Percentiles rank a stretch among this genome's conserved stretches.
phyloP scores from a whole-genome alignment of 1,140 invertebrate species.

The Caenorhabditis inopinata region DNA sequence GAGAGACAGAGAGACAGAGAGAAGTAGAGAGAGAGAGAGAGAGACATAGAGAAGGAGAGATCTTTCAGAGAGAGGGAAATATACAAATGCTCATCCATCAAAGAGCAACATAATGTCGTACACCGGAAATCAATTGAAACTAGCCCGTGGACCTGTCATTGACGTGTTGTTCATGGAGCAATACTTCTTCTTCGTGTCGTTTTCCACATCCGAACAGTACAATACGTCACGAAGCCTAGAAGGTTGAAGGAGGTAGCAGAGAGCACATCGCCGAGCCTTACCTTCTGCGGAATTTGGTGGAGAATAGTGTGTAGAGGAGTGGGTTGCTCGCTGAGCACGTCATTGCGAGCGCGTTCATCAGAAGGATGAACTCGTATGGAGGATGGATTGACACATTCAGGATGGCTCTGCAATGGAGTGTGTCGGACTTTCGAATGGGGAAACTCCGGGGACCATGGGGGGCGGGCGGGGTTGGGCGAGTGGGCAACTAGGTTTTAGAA shows the following conservation, averaged over 20 bases:
- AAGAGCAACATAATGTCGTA: not conserved
- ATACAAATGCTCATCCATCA: not conserved
- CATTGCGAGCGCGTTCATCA: conserved; percentile 63
- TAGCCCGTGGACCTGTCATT: conserved; percentile 25
- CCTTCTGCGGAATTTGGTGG: conserved; percentile 54
- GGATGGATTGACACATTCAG: conserved; percentile 50
- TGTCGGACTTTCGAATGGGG: too few relatives aligned
- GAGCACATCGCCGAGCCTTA: not conserved
- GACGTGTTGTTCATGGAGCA: conserved; percentile 12
- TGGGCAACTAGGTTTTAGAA: too few relatives aligned
- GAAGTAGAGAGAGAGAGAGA: not conserved
- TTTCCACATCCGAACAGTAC: conserved; percentile 20
- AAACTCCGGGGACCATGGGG: too few relatives aligned
- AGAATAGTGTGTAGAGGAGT: conserved; percentile 65
- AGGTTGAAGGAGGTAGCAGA: not conserved
- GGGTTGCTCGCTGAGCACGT: conserved; percentile 63
- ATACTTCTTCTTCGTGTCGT: not conserved
- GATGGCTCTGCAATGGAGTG: not conserved
- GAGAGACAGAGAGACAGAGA: too few relatives aligned
- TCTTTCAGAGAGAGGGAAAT: not conserved
- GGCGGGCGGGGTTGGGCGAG: too few relatives aligned
- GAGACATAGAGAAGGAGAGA: not conserved
- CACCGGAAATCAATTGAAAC: conserved; percentile 5
- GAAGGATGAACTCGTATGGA: conserved; percentile 60
- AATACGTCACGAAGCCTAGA: conserved; percentile 18